These are phyloP conservation scores for Meleagris gallopavo DNA, from an alignment of 2,113 vertebrate species.

Conservation along the genomic window DNA sequence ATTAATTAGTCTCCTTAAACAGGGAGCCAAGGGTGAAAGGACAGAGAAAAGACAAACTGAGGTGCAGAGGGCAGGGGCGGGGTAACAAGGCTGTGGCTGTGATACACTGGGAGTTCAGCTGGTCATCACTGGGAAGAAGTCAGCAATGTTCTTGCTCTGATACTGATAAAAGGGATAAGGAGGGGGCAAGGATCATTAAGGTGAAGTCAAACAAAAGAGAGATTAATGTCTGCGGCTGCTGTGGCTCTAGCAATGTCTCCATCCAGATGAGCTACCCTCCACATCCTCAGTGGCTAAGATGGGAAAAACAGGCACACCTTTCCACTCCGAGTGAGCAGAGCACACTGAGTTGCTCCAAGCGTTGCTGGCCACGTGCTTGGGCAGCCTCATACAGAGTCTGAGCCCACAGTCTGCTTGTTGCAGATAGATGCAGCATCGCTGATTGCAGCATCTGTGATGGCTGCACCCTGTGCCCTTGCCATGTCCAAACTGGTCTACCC, in stretches of 20 bases:
- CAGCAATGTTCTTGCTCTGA: not conserved
- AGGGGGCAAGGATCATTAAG: not conserved
- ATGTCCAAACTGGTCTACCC: constrained; percentile 93
- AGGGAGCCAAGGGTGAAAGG: constrained; percentile 28
- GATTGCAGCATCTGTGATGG: constrained; percentile 96
- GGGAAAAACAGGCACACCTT: not conserved
- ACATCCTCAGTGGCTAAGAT: accelerated
- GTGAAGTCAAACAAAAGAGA: not conserved
- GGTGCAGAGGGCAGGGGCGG: not conserved
- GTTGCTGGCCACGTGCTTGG: accelerated
- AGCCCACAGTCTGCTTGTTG: not conserved
- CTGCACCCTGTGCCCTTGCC: constrained; percentile 92
- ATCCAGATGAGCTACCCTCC: accelerated
- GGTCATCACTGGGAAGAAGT: not conserved
- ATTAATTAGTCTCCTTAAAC: constrained; percentile 46
- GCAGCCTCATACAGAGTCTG: not conserved
- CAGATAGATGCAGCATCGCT: constrained; percentile 91
- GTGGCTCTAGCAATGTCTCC: not conserved
- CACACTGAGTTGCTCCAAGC: not conserved
- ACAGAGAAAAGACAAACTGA: not conserved
- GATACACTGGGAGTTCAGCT: not conserved
- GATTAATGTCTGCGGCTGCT: accelerated
- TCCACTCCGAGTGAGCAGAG: not conserved
- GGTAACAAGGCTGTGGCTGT: not conserved
- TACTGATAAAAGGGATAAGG: not conserved